phyloP scores from a whole-genome alignment of 2,797 vertebrate genomes.

The Hipposideros larvatus region DNA sequence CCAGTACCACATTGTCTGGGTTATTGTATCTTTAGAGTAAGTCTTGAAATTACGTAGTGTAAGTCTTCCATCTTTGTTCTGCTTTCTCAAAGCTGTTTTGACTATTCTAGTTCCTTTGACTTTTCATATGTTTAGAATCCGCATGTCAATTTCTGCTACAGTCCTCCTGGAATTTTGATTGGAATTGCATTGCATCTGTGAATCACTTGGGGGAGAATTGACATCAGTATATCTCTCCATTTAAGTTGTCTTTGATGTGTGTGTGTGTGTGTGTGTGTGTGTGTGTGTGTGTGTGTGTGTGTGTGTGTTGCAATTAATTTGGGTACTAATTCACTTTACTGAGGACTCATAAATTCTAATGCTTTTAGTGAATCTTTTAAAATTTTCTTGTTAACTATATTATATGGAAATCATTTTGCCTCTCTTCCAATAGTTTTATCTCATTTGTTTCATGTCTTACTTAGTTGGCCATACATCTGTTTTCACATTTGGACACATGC shows the following conservation, averaged over 20 bases:
- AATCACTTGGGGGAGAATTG: neutral
- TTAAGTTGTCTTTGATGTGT: neutral
- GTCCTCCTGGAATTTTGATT: neutral
- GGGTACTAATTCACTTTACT: neutral
- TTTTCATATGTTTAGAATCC: neutral
- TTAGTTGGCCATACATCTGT: neutral
- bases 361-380: neutral
- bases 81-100: neutral
- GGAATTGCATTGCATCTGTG: neutral
- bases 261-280: neutral
- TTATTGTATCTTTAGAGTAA: neutral
- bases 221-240: neutral
- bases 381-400: neutral
- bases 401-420: neutral
- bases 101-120: neutral
- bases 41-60: neutral
- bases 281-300: neutral
- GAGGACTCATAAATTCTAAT: neutral
- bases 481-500: neutral
- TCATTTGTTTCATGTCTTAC: neutral
- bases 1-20: neutral
- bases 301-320: neutral
- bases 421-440: neutral
- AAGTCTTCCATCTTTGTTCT: neutral
- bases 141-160: neutral